These are phyloP conservation scores for Plagodis dolabraria DNA, from an alignment of 2,888 invertebrate genomes.

Conservation along the genomic window DNA sequence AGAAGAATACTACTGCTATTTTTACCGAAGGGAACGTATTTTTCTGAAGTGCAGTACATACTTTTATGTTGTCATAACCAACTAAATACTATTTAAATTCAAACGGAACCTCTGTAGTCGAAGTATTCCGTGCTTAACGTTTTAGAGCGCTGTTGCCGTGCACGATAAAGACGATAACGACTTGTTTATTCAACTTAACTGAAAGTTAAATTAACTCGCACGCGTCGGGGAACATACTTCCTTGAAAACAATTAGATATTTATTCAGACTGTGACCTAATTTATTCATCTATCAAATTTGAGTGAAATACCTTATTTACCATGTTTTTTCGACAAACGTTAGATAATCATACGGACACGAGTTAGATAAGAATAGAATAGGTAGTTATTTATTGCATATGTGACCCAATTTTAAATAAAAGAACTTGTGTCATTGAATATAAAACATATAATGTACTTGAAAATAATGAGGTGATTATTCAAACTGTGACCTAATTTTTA, in stretches of 20 bases:
- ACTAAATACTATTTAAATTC: not conserved
- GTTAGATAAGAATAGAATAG: too few relatives aligned
- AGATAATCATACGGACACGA: too few relatives aligned
- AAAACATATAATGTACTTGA: slow-evolving; percentile 14
- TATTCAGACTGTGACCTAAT: slow-evolving; percentile 1
- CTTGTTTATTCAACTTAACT: slow-evolving; percentile 14
- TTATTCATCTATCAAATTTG: too few relatives aligned
- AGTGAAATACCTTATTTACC: too few relatives aligned
- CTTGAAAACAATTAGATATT: slow-evolving; percentile 6
- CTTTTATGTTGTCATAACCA: too few relatives aligned
- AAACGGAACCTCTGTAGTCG: slow-evolving; percentile 11
- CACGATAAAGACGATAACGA: slow-evolving; percentile 9
- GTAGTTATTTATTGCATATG: too few relatives aligned
- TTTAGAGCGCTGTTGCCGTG: not conserved
- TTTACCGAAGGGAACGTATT: too few relatives aligned
- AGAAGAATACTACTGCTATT: too few relatives aligned
- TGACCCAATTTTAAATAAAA: too few relatives aligned
- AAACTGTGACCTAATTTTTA: not conserved
- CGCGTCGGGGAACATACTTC: slow-evolving; percentile 29
- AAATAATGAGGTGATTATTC: not conserved
- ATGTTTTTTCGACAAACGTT: too few relatives aligned
- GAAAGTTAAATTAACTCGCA: slow-evolving; percentile 15
- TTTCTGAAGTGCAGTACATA: too few relatives aligned
- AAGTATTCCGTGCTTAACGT: not conserved
- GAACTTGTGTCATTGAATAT: too few relatives aligned